Evolutionary conservation across 1,140 invertebrate genomes (phyloP), one percentile per base, ranked within the genome.

Genomic region (Riptortus pedestris): DNA sequence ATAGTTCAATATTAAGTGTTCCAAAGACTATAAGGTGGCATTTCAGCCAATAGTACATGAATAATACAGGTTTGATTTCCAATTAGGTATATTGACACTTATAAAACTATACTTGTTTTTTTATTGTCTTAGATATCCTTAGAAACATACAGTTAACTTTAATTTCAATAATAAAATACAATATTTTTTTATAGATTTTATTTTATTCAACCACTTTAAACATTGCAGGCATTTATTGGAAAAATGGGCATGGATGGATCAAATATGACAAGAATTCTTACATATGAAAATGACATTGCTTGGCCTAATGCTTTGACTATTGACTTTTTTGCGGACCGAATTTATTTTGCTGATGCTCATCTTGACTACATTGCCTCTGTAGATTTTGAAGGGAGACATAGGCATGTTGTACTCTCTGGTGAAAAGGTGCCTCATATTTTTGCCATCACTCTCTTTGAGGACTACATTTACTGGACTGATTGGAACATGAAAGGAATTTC

Each of bases 281-380:
- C 87, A 12, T 93, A 90, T 84, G 88, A 95, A 70, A 82, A 97
- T 63, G 93, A 95, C 70, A 87, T 99, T 18, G 95, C 95, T 16
- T 98, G 95, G 95, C 96, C 96, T 0, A 98, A 98, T 75, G 96
- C 94, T 2, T 73, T 99, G 0, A 93, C 96, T 0, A 90, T 99
- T 58, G 96, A 99, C 71, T 97, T 94, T 72, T 95, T 97, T 71
- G 93, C 93, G 2, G 87, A 97, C 68, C 81, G 88, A 68, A 84
- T 97, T 18, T 97, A 91, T 76, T 99, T 91, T 88, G 96, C 94
- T 0, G 96, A 99, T 74, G 96, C 96, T 68, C 96, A 99, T 81
- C 79, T 99, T 26, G 95, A 99, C 76, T 96, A 96, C 69, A 96
- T 99, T 29, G 96, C 94, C 24, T 97, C 85, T 62, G 83, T 88